Evolutionary conservation across 2,888 invertebrate genomes (phyloP).

Genomic region (Leptopilina syphax): DNA sequence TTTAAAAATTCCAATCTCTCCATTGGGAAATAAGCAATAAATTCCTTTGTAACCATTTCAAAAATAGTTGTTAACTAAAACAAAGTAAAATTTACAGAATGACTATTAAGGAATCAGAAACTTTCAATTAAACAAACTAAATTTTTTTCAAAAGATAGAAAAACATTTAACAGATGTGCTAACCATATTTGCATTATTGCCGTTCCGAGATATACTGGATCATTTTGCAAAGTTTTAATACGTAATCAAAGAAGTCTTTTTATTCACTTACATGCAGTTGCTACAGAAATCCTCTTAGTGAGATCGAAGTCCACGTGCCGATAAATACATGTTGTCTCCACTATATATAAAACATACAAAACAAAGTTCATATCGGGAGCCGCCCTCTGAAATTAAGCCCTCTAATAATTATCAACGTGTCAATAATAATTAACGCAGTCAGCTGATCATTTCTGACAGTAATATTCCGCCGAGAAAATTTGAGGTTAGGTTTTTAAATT

Average conservation of each 20-base stretch:
- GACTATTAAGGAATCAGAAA: no score
- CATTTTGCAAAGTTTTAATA: not conserved
- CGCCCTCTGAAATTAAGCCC: not conserved
- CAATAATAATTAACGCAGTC: not conserved
- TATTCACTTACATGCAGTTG: constrained; percentile 7
- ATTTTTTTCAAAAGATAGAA: not conserved
- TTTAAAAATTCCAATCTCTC: no score
- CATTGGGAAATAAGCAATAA: no score
- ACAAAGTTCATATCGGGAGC: not conserved
- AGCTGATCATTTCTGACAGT: no score
- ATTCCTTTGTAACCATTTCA: no score
- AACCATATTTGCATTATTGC: constrained; percentile 9
- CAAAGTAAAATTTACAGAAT: no score
- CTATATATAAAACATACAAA: not conserved
- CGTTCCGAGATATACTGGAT: not conserved
- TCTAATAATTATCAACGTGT: constrained; percentile 5
- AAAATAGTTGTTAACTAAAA: no score
- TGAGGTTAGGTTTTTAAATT: not conserved
- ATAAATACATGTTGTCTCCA: not conserved
- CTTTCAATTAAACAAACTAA: no score
- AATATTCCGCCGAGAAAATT: not conserved
- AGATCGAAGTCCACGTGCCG: constrained; percentile 7
- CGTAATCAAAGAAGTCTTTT: not conserved
- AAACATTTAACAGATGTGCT: not conserved
- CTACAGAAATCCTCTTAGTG: not conserved